Evolutionary conservation across 1,140 invertebrate genomes (phyloP).

Genomic region (Ostrea denselamellosa): DNA sequence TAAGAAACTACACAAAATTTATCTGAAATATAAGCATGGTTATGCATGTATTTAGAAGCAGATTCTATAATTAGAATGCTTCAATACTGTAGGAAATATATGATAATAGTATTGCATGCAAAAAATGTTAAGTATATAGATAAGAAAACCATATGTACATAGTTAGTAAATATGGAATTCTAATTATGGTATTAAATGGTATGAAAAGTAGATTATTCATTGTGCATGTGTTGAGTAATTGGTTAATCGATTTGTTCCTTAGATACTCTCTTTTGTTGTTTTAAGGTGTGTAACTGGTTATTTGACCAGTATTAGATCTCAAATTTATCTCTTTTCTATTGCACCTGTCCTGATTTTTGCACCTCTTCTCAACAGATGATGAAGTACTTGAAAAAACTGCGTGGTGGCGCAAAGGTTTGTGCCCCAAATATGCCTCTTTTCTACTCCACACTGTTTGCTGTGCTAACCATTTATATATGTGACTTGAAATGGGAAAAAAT

Average conservation of each 20-base stretch:
- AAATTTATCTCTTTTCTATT: neutral
- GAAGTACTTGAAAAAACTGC: constrained; percentile 58
- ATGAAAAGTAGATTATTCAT: neutral
- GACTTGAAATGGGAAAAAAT: neutral
- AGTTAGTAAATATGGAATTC: neutral
- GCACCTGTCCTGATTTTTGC: constrained; percentile 14
- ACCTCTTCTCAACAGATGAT: constrained; percentile 57
- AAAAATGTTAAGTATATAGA: neutral
- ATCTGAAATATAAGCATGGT: neutral
- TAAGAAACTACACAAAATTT: neutral
- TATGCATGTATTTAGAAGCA: neutral
- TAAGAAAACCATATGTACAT: neutral
- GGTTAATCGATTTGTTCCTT: neutral
- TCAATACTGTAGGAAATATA: neutral
- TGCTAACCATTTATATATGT: constrained; percentile 29
- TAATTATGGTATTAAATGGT: neutral
- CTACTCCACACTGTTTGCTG: constrained; percentile 6
- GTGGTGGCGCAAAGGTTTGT: constrained; percentile 57
- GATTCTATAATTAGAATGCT: constrained; percentile 9
- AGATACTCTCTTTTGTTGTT: neutral
- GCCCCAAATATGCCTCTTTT: neutral
- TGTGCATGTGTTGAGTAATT: neutral
- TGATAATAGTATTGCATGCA: constrained; percentile 1
- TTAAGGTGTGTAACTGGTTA: neutral
- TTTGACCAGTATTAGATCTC: neutral